Conservation (phyloP, 2,113 vertebrate species). For the Ciconia boyciana region DNA sequence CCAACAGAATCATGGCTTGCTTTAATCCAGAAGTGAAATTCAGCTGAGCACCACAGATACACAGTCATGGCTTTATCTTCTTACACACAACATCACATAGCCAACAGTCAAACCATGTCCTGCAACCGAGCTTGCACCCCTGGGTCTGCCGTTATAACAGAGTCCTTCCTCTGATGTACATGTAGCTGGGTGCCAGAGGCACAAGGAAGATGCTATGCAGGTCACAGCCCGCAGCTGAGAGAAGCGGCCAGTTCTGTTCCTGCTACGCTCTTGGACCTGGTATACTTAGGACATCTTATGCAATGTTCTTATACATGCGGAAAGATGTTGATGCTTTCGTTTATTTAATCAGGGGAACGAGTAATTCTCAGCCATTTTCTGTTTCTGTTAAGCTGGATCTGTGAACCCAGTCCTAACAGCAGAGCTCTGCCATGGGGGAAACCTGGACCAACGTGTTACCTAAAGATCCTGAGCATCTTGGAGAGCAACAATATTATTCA, state of each 20-base stretch:
- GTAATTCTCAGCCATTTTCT: background rate
- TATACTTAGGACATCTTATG: background rate
- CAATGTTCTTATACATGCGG: fast-evolving
- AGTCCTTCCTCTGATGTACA: background rate
- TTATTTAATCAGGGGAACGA: background rate
- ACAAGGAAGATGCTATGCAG: too few species aligned
- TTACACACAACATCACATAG: background rate
- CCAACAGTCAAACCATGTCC: background rate
- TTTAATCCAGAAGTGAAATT: background rate
- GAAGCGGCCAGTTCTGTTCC: background rate
- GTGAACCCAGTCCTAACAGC: background rate
- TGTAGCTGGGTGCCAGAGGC: background rate
- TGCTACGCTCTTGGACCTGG: background rate
- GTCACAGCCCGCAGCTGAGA: background rate
- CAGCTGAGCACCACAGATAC: background rate
- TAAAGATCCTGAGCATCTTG: background rate
- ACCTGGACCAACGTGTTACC: fast-evolving
- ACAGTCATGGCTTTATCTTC: background rate
- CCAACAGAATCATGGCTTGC: background rate
- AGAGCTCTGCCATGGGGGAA: background rate
- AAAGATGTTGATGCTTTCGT: background rate
- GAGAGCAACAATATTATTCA: background rate
- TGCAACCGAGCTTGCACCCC: fast-evolving
- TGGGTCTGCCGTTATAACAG: background rate
- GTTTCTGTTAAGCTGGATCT: background rate